These are phyloP conservation scores for Byasa hedistus DNA, from an alignment of 2,888 invertebrate genomes.

Conservation along the genomic window DNA sequence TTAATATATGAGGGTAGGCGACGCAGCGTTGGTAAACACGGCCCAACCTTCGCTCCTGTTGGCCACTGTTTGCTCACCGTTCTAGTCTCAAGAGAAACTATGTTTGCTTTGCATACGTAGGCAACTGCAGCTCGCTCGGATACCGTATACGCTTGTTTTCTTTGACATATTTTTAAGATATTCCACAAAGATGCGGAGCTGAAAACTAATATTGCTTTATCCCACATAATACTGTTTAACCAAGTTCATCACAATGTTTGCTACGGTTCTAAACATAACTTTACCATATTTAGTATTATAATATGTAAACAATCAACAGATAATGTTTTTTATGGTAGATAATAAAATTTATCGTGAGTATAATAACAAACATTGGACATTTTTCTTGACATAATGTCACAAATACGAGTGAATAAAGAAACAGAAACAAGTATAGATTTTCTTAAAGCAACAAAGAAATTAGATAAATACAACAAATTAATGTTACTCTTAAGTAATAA, in stretches of 20 bases:
- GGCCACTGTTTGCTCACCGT: slow-evolving; percentile 73
- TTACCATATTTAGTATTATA: neutral
- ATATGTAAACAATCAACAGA: neutral
- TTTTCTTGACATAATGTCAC: too few species aligned
- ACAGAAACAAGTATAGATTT: too few species aligned
- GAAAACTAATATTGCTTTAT: slow-evolving; percentile 15
- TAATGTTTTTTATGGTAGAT: neutral
- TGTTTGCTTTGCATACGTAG: slow-evolving; percentile 75
- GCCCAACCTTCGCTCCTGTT: slow-evolving; percentile 70
- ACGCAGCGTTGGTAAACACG: slow-evolving; percentile 74
- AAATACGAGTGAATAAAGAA: too few species aligned
- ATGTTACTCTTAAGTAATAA: too few species aligned
- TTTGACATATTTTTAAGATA: slow-evolving; percentile 67
- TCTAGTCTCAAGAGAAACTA: slow-evolving; percentile 78
- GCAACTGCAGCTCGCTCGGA: slow-evolving; percentile 58
- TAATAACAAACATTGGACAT: too few species aligned
- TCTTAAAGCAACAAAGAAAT: too few species aligned
- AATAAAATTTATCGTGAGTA: too few species aligned
- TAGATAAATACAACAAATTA: too few species aligned
- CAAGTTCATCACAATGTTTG: slow-evolving; percentile 1
- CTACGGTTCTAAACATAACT: neutral
- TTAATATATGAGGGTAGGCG: slow-evolving; percentile 79
- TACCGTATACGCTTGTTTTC: slow-evolving; percentile 60
- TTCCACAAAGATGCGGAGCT: slow-evolving; percentile 50
- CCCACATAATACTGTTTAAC: slow-evolving; percentile 3